A percentile compares a stretch with the other conserved stretches of the same genome.
Evolutionary conservation across 2,888 invertebrate genomes (phyloP).

Genomic region (Epistrophella euchroma): DNA sequence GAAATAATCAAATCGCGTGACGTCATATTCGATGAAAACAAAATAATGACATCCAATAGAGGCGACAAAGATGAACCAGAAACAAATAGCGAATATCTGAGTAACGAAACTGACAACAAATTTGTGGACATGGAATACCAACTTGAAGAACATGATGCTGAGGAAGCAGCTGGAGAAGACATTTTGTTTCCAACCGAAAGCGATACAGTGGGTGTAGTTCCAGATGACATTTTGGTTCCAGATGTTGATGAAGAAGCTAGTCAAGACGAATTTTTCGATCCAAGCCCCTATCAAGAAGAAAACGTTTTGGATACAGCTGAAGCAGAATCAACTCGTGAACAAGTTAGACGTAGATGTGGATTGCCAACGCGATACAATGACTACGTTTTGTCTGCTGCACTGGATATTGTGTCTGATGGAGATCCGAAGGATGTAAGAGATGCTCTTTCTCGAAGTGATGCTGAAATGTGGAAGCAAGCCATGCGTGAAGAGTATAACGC

Average conservation of each 20-base stretch:
- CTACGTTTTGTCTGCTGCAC: not conserved
- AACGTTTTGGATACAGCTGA: no score
- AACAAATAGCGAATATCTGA: not conserved
- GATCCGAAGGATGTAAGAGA: no score
- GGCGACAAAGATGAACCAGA: not conserved
- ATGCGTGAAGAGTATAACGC: no score
- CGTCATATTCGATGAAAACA: no score
- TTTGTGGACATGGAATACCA: not conserved
- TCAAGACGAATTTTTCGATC: not conserved
- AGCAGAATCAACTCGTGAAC: conserved; percentile 2
- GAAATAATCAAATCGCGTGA: no score
- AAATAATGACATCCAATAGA: not conserved
- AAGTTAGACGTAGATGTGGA: not conserved
- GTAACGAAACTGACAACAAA: not conserved
- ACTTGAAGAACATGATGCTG: not conserved
- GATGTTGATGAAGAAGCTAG: not conserved
- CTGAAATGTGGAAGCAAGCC: no score
- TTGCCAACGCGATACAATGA: conserved; percentile 1
- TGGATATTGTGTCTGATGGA: no score
- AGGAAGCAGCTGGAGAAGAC: not conserved
- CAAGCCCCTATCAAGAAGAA: no score
- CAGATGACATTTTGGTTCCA: not conserved
- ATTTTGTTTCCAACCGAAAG: not conserved
- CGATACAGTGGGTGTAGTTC: not conserved
- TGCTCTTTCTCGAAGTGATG: no score